phyloP scores from a whole-genome alignment of 2,888 invertebrate genomes.

The Brenthis hecate region DNA sequence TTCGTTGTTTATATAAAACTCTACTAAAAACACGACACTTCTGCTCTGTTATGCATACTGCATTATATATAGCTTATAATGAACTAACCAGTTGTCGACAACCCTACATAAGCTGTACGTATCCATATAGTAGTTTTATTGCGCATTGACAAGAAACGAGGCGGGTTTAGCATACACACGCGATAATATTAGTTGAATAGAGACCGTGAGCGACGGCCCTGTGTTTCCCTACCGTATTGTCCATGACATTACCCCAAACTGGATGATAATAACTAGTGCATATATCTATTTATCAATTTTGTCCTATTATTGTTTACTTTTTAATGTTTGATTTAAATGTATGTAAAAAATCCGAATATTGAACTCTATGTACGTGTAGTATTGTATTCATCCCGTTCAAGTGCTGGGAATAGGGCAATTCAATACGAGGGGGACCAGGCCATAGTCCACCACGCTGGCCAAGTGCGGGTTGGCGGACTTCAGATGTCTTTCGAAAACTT shows the following conservation, averaged over 20 bases:
- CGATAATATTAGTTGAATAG: conserved; percentile 53
- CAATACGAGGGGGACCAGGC: too few relatives aligned
- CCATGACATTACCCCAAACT: conserved; percentile 37
- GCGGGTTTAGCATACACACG: conserved; percentile 68
- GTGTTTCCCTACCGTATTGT: conserved; percentile 30
- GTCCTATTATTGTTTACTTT: background rate
- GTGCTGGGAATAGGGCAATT: too few relatives aligned
- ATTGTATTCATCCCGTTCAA: too few relatives aligned
- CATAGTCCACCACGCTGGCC: too few relatives aligned
- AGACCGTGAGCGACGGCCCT: conserved; percentile 46
- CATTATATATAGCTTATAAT: background rate
- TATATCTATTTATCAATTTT: background rate
- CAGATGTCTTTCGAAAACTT: too few relatives aligned
- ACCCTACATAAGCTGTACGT: conserved; percentile 11
- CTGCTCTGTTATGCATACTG: too few relatives aligned
- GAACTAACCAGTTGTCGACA: conserved; percentile 3
- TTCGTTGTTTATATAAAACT: background rate
- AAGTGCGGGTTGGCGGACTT: too few relatives aligned
- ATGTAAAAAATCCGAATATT: too few relatives aligned
- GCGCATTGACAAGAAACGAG: conserved; percentile 61
- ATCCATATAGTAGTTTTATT: conserved; percentile 48
- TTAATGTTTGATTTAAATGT: background rate
- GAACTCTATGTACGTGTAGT: too few relatives aligned
- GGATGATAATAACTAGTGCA: conserved; percentile 13
- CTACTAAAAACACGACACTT: background rate